Base-by-base conservation (phyloP, 2,113 vertebrate genomes). In the Ophthalmolycus amberensis region DNA sequence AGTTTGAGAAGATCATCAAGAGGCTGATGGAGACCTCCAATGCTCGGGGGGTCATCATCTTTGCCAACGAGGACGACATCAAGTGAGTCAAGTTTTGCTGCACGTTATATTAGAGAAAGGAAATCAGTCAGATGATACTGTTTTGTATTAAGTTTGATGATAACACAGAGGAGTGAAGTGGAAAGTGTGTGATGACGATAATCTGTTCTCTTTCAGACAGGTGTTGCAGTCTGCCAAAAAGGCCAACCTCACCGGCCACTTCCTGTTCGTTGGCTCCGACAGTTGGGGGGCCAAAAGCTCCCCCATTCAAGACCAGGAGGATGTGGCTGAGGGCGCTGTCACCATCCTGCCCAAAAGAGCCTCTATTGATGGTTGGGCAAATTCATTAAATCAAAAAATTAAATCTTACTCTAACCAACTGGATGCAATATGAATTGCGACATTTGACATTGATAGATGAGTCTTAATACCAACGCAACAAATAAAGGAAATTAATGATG, bases 51-150 rank as follows among this genome's bases (percentile, higher is more conserved):
- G 94, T 99, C 88, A 96, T 99, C 92, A 97, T 98, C 91, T 99
- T 99, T 0, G 98, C 98, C 70, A 99, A 97, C 0, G 98, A 99
- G 87, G 98, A 99, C 0, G 98, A 99, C 18, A 99, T 99, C 94
- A 97, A 97, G 98, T 99, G 90, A 86, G 95, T 89, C 18, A 6
- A 73, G 27, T 59, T 84, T 48, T 42, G 25, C 50, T 40, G 29
- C 48, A 46, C 3, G 4, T 10, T 2, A 9, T 6, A 3, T 68
- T 4, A 0, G 11, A 37, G 12, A 75, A 11, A 44, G n/a, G 1
- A 32, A 48, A 42, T 37, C 6, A 60, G 14, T 7, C 37, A 27
- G 4, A 81, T 27, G 22, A 1, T 25, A 2, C 9, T 32, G 58
- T 62, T 62, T 46, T 50, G 44, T 44, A 52, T 73, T 46, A 56